Percentiles rank a stretch among this genome's conserved stretches.
These are phyloP conservation scores for Odontothrips loti DNA, from an alignment of 2,888 invertebrate species.

Conservation along the genomic window DNA sequence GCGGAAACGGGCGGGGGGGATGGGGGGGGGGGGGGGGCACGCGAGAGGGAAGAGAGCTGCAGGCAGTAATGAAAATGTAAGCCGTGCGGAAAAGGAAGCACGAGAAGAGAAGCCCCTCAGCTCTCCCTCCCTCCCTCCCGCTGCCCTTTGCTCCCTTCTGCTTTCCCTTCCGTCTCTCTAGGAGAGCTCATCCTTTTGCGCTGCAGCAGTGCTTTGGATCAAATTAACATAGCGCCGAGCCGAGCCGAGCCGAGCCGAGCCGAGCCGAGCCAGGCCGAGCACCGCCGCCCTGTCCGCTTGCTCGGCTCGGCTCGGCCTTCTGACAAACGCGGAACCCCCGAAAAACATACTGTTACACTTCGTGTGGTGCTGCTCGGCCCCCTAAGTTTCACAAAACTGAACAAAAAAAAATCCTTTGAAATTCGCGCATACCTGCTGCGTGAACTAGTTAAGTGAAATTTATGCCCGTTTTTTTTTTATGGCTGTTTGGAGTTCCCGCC, in stretches of 20 bases:
- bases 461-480: no score
- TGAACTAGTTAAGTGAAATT: no score
- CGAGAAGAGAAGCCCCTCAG: neutral
- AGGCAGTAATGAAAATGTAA: conserved; percentile 6
- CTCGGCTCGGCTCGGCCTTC: no score
- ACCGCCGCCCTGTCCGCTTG: no score
- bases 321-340: no score
- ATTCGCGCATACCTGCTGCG: no score
- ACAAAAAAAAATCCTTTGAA: no score
- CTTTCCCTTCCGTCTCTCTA: neutral
- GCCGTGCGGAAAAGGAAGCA: conserved; percentile 6
- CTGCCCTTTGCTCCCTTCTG: neutral
- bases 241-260: neutral
- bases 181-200: neutral
- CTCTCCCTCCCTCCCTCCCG: neutral
- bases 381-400: no score
- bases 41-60: neutral
- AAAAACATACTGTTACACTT: no score
- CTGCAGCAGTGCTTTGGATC: conserved; percentile 9
- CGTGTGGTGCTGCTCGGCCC: no score
- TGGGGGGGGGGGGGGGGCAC: neutral
- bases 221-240: neutral
- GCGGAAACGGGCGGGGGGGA: no score
- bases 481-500: neutral
- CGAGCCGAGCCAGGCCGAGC: neutral